Evolutionary conservation across 2,888 invertebrate genomes (phyloP).

Genomic region (Tanytarsus gracilentus): DNA sequence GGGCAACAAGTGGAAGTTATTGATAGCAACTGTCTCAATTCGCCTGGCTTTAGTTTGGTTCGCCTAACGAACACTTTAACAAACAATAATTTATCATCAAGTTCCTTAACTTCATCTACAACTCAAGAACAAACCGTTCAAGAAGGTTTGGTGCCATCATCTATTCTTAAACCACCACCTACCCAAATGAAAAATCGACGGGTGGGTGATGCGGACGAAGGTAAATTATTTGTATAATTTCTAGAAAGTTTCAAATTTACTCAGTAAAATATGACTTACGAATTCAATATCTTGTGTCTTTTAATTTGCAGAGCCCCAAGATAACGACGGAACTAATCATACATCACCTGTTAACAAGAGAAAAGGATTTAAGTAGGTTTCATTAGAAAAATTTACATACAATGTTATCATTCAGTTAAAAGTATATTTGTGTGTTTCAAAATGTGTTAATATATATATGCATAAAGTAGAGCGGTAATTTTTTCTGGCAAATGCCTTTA

Average conservation of each 20-base stretch:
- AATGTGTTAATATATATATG: neutral
- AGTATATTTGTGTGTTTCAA: too few relatives aligned
- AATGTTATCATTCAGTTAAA: neutral
- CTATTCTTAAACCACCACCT: conserved; percentile 68
- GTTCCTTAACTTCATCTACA: conserved; percentile 36
- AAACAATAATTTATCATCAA: conserved; percentile 32
- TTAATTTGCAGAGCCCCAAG: conserved; percentile 38
- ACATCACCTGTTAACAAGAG: conserved; percentile 80
- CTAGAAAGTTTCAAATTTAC: too few relatives aligned
- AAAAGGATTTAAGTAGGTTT: conserved; percentile 54
- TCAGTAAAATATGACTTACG: neutral
- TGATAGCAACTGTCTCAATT: conserved; percentile 56
- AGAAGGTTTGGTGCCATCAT: conserved; percentile 72
- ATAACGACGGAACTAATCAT: conserved; percentile 47
- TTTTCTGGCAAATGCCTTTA: too few relatives aligned
- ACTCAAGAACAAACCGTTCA: conserved; percentile 37
- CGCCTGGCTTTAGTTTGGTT: conserved; percentile 64
- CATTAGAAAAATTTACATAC: neutral
- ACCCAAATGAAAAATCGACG: conserved; percentile 42
- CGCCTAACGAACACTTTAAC: conserved; percentile 43
- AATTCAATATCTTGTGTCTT: neutral
- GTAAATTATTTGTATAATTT: neutral
- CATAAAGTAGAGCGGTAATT: too few relatives aligned
- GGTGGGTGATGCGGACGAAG: conserved; percentile 38
- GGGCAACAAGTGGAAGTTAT: conserved; percentile 92